phyloP scores from a whole-genome alignment of 2,797 vertebrate genomes.

The Cephalopachus bancanus region DNA sequence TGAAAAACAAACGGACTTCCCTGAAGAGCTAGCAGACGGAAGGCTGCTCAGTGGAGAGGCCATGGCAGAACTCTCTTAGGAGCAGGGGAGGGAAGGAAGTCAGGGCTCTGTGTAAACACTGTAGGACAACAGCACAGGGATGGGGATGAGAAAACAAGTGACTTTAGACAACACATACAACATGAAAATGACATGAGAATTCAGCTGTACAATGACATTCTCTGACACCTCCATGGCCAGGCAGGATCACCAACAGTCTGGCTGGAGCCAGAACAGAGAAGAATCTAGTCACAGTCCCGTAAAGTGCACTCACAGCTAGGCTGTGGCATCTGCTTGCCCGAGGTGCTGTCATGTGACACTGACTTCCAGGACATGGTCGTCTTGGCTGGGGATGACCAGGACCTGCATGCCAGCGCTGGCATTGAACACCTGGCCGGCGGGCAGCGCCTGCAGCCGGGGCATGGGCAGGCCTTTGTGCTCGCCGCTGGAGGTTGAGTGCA shows the following conservation, averaged over 20 bases:
- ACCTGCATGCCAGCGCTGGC: conserved; percentile 93
- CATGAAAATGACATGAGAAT: conserved; percentile 79
- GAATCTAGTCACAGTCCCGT: conserved; percentile 81
- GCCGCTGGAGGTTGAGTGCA: conserved; percentile 91
- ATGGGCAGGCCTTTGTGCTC: conserved; percentile 94
- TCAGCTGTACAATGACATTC: conserved; percentile 82
- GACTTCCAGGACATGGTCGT: conserved; percentile 97
- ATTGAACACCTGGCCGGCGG: conserved; percentile 96
- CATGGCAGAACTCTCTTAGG: background rate
- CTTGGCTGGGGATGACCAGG: conserved; percentile 95
- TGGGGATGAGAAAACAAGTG: conserved; percentile 58
- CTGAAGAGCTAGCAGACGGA: background rate
- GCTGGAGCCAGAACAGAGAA: conserved; percentile 78
- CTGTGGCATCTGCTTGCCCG: conserved; percentile 35
- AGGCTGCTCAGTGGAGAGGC: background rate
- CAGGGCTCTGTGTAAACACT: background rate
- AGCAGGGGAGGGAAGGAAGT: conserved; percentile 10
- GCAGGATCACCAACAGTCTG: conserved; percentile 76
- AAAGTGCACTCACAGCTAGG: conserved; percentile 83
- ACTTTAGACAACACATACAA: conserved; percentile 75
- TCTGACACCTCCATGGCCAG: conserved; percentile 83
- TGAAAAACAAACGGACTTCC: conserved; percentile 24
- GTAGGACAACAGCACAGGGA: background rate
- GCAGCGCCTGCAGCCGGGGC: conserved; percentile 96
- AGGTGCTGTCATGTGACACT: conserved; percentile 94